A percentile compares a stretch with the other conserved stretches of the same genome.
phyloP scores from a whole-genome alignment of 2,797 vertebrate genomes.

The Hydrocynus forskahlii region DNA sequence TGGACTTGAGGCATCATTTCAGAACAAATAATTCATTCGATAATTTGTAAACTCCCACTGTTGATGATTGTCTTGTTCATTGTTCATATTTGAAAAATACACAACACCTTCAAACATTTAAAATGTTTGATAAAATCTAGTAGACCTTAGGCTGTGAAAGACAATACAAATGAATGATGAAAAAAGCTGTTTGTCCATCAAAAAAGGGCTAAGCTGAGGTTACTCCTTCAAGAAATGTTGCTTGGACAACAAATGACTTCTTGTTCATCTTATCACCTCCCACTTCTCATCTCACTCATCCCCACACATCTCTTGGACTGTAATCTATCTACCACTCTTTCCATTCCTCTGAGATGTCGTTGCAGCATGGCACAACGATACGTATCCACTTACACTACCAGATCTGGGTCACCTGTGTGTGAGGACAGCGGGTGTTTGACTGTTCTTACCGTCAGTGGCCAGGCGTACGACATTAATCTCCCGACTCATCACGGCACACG shows the following conservation, averaged over 20 bases:
- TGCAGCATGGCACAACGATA: background rate
- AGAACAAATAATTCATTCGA: no score
- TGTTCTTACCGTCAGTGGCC: conserved; percentile 87
- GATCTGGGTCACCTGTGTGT: conserved; percentile 61
- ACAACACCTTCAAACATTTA: no score
- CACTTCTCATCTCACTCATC: background rate
- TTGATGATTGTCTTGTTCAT: no score
- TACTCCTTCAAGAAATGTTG: background rate
- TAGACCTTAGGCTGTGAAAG: no score
- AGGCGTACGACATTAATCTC: conserved; percentile 87
- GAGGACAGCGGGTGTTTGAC: background rate
- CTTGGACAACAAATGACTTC: background rate
- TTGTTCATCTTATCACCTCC: background rate
- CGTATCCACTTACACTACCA: conserved; percentile 34
- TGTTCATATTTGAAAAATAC: no score
- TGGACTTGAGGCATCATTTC: no score
- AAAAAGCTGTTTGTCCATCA: no score
- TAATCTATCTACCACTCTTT: background rate
- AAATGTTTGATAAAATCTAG: no score
- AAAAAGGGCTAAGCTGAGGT: no score
- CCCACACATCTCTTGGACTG: background rate
- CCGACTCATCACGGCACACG: conserved; percentile 83
- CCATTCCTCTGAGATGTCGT: conserved; percentile 1
- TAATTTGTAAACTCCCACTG: no score
- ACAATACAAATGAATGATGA: no score